A percentile compares a stretch with the other conserved stretches of the same genome.
phyloP scores from a whole-genome alignment of 2,797 vertebrate species.

The Pterois miles region DNA sequence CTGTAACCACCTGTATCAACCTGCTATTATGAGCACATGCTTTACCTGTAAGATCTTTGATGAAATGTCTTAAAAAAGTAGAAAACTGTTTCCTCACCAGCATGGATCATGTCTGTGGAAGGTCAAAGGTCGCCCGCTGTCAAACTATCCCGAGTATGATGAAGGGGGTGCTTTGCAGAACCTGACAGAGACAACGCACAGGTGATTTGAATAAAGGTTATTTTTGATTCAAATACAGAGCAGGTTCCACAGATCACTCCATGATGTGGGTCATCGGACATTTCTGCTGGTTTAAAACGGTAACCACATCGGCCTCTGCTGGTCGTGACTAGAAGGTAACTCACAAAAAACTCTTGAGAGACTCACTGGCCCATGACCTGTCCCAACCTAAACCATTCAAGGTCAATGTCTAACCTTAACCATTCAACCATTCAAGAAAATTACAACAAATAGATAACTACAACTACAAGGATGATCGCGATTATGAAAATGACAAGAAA shows the following conservation, averaged over 20 bases:
- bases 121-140: conserved; percentile 20
- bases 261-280: not conserved
- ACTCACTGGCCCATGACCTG: too few relatives aligned
- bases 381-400: too few relatives aligned
- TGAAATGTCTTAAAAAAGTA: not conserved
- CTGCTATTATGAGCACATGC: not conserved
- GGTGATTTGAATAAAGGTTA: not conserved
- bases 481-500: too few relatives aligned
- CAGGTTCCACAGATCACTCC: not conserved
- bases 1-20: not conserved
- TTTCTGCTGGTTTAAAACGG: not conserved
- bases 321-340: not conserved
- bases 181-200: not conserved
- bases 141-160: not conserved
- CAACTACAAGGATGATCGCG: too few relatives aligned
- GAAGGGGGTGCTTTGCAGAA: not conserved
- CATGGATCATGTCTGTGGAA: not conserved
- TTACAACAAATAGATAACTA: too few relatives aligned
- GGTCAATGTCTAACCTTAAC: too few relatives aligned
- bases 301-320: conserved; percentile 1
- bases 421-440: too few relatives aligned
- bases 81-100: not conserved
- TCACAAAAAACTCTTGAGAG: too few relatives aligned
- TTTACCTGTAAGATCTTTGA: not conserved
- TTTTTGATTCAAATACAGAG: not conserved